These are phyloP conservation scores for Acanthochromis polyacanthus DNA, from an alignment of 2,113 vertebrate genomes.

Conservation along the genomic window DNA sequence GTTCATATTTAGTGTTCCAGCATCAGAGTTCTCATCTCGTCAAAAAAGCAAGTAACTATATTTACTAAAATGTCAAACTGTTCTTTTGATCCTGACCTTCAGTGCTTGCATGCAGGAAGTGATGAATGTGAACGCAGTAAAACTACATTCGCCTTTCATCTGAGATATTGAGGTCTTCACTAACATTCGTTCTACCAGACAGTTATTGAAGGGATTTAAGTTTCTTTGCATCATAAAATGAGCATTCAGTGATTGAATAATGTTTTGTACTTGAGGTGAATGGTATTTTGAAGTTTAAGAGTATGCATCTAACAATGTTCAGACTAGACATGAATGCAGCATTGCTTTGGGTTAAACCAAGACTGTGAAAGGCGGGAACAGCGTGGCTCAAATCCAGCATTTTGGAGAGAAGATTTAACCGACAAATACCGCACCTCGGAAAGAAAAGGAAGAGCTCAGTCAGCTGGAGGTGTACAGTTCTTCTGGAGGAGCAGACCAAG, in stretches of 20 bases:
- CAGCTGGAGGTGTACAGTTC: slow-evolving; percentile 13
- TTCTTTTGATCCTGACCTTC: background rate
- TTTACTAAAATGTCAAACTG: background rate
- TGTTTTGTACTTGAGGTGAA: background rate
- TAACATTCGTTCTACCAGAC: too few species aligned
- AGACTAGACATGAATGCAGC: slow-evolving; percentile 56
- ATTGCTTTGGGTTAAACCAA: background rate
- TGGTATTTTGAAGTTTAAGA: background rate
- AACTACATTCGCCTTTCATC: background rate
- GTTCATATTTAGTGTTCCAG: background rate
- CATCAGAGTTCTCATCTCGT: background rate
- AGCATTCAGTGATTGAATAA: background rate
- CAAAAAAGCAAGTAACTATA: background rate
- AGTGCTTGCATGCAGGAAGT: background rate
- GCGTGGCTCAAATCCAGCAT: background rate
- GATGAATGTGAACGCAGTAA: background rate
- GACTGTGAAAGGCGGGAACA: background rate
- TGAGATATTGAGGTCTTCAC: background rate
- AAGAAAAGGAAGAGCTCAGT: background rate
- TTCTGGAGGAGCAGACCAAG: slow-evolving; percentile 23
- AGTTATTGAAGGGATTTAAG: too few species aligned
- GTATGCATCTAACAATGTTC: background rate
- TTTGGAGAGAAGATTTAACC: slow-evolving; percentile 1
- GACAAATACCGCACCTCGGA: background rate
- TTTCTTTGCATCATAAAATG: background rate